These are phyloP conservation scores for Neuroterus valhalla DNA, from an alignment of 1,140 invertebrate species.

Conservation along the genomic window DNA sequence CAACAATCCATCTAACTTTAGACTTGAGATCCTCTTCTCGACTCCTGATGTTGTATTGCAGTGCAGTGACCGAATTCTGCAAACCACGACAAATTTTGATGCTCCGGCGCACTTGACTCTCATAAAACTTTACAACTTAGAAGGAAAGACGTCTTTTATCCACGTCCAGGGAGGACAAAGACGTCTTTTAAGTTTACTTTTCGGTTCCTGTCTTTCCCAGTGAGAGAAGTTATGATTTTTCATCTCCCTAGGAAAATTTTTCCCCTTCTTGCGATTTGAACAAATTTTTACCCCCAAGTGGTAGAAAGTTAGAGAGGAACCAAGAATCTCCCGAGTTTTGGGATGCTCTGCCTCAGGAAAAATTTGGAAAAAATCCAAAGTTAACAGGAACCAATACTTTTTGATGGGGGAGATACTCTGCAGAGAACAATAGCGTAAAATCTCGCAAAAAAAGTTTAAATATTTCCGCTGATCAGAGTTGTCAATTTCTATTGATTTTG, in stretches of 20 bases:
- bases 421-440: too few relatives aligned
- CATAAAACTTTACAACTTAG: slow-evolving; percentile 22
- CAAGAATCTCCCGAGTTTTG: too few relatives aligned
- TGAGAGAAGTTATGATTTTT: slow-evolving; percentile 1
- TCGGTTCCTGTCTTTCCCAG: not conserved
- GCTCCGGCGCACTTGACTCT: slow-evolving; percentile 17
- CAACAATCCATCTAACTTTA: slow-evolving; percentile 18
- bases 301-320: too few relatives aligned
- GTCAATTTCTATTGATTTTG: too few relatives aligned
- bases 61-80: slow-evolving; percentile 12
- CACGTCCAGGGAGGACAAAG: not conserved
- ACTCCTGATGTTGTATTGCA: slow-evolving; percentile 1
- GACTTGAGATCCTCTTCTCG: not conserved
- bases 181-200: slow-evolving; percentile 3
- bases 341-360: too few relatives aligned
- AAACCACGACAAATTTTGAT: slow-evolving; percentile 18
- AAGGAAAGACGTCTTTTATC: not conserved
- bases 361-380: too few relatives aligned
- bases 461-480: too few relatives aligned
- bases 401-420: too few relatives aligned
- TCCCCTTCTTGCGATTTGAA: not conserved
- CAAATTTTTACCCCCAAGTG: slow-evolving; percentile 2
- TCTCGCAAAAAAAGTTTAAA: too few relatives aligned
- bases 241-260: not conserved
- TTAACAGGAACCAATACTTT: too few relatives aligned